phyloP scores from a whole-genome alignment of 2,113 vertebrate species.

The Pachycephala philippinensis region DNA sequence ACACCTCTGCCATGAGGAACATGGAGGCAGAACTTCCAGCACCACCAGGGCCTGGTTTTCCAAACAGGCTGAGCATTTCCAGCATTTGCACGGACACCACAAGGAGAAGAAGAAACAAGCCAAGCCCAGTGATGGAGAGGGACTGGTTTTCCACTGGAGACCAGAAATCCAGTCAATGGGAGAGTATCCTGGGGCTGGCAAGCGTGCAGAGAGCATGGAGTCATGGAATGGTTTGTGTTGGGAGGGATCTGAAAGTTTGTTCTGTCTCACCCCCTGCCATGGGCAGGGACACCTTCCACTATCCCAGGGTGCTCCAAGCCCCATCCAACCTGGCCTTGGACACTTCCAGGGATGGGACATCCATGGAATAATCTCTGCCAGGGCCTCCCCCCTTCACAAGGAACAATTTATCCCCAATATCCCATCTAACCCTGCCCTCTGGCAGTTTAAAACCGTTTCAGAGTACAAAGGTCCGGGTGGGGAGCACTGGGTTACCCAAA shows the following conservation, averaged over 20 bases:
- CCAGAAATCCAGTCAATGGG: neutral
- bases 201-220: neutral
- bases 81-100: neutral
- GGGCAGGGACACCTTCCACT: neutral
- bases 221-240: neutral
- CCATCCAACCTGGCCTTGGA: accelerated
- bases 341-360: neutral
- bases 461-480: neutral
- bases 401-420: neutral
- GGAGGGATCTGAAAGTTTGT: neutral
- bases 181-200: neutral
- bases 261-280: neutral
- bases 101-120: neutral
- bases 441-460: neutral
- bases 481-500: neutral
- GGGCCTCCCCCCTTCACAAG: neutral
- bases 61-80: neutral
- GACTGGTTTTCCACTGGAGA: neutral
- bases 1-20: neutral
- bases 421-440: neutral
- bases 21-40: neutral
- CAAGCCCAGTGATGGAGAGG: neutral
- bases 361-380: neutral
- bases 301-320: neutral
- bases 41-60: neutral